phyloP scores from a whole-genome alignment of 2,888 invertebrate genomes.

The Himalopsyche anomala region DNA sequence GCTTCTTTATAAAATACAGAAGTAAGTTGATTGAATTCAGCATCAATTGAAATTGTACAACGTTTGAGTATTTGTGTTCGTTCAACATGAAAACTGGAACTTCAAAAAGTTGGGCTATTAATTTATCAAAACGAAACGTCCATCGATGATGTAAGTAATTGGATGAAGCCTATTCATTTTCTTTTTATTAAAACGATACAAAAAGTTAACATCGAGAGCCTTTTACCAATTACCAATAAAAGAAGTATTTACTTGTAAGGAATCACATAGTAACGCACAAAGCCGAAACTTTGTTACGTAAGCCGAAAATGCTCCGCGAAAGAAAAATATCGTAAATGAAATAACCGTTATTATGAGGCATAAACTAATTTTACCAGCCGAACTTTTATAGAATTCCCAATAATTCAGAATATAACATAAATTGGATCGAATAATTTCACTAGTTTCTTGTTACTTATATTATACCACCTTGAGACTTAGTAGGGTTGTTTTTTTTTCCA shows the following conservation, averaged over 20 bases:
- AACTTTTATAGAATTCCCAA: slow-evolving; percentile 29
- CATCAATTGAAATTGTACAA: no score
- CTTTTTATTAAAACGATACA: slow-evolving; percentile 31
- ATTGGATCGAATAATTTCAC: slow-evolving; percentile 24
- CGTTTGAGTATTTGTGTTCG: no score
- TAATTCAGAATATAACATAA: neutral
- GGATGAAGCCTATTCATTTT: slow-evolving; percentile 5
- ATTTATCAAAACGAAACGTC: slow-evolving; percentile 9
- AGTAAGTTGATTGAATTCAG: no score
- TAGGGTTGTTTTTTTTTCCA: neutral
- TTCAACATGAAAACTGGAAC: neutral
- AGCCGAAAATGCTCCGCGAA: neutral
- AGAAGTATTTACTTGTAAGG: slow-evolving; percentile 34
- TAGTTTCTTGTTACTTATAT: neutral
- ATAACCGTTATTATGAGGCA: neutral
- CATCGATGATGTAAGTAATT: slow-evolving; percentile 27
- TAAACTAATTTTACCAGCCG: neutral
- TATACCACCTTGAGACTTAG: neutral
- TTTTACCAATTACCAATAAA: slow-evolving; percentile 39
- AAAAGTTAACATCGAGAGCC: neutral
- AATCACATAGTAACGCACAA: slow-evolving; percentile 23
- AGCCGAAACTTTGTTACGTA: slow-evolving; percentile 18
- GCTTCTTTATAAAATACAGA: no score
- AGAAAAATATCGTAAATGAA: slow-evolving; percentile 32
- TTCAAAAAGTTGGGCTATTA: slow-evolving; percentile 20